Conservation (phyloP, 37 sponge, comb jelly and placozoan genomes). For the Beroe ovata region DNA sequence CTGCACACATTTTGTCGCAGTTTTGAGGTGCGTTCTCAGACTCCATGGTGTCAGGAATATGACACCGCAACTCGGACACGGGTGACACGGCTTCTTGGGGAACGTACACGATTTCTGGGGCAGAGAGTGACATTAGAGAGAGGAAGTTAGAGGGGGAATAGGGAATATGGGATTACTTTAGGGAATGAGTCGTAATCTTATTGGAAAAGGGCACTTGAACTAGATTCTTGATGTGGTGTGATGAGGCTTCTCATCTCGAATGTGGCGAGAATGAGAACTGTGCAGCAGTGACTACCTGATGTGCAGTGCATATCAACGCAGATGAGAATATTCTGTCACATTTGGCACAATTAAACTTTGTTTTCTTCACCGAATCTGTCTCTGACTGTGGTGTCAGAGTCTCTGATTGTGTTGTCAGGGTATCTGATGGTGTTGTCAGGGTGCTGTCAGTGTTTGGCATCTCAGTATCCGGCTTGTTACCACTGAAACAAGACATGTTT, state of each 20-base stretch:
- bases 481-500: not conserved
- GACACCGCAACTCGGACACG: constrained; percentile 10
- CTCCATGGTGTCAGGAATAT: constrained; percentile 35
- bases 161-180: too few species aligned
- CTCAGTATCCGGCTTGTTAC: not conserved
- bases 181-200: too few species aligned
- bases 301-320: not conserved
- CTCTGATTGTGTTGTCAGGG: not conserved
- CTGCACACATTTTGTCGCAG: constrained; percentile 6
- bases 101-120: constrained; percentile 41
- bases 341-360: not conserved
- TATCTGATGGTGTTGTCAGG: not conserved
- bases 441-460: not conserved
- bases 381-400: too few species aligned
- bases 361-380: not conserved
- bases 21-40: constrained; percentile 37
- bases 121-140: too few species aligned
- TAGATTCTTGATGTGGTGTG: too few species aligned
- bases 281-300: too few species aligned
- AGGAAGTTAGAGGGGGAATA: not conserved
- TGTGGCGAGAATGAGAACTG: too few species aligned
- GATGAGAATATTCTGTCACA: constrained; percentile 17
- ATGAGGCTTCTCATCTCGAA: too few species aligned
- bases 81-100: not conserved
- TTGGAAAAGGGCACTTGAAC: too few species aligned